Conservation (phyloP, 1,140 invertebrate species). For the Eriosoma lanigerum region DNA sequence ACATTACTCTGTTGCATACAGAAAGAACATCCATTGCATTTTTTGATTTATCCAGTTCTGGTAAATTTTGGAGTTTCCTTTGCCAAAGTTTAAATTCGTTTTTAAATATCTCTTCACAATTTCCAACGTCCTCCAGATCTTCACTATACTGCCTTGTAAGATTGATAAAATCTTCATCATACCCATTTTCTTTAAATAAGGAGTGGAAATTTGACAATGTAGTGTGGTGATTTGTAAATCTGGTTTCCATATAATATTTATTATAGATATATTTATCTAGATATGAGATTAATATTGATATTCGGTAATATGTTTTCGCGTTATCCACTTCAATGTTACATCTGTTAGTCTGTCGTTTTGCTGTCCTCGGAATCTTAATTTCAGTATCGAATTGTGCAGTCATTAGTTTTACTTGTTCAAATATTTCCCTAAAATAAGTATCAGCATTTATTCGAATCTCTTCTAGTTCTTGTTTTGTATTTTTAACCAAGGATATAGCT, state of each 20-base stretch:
- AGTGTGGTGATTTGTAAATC: constrained; percentile 10
- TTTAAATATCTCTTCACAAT: constrained; percentile 9
- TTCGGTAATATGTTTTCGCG: background rate
- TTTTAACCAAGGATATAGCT: background rate
- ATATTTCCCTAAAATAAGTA: background rate
- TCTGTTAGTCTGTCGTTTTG: background rate
- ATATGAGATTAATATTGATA: constrained; percentile 20
- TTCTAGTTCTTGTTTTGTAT: constrained; percentile 2
- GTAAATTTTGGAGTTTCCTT: background rate
- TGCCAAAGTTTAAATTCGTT: constrained; percentile 19
- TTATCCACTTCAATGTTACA: background rate
- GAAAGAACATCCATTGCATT: background rate
- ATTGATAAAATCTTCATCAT: constrained; percentile 1
- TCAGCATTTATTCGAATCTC: background rate
- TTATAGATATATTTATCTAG: background rate
- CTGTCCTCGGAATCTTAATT: background rate
- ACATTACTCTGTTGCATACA: background rate
- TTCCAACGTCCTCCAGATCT: constrained; percentile 5
- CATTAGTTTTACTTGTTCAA: background rate
- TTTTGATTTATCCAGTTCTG: background rate
- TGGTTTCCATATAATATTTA: background rate
- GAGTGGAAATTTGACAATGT: constrained; percentile 1
- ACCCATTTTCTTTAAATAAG: constrained; percentile 1
- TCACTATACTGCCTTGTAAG: constrained; percentile 7
- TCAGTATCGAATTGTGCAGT: background rate